Percentiles rank a stretch among this genome's conserved stretches.
Conservation (phyloP, 2,888 invertebrate species). For the Dermolepida albohirtum region DNA sequence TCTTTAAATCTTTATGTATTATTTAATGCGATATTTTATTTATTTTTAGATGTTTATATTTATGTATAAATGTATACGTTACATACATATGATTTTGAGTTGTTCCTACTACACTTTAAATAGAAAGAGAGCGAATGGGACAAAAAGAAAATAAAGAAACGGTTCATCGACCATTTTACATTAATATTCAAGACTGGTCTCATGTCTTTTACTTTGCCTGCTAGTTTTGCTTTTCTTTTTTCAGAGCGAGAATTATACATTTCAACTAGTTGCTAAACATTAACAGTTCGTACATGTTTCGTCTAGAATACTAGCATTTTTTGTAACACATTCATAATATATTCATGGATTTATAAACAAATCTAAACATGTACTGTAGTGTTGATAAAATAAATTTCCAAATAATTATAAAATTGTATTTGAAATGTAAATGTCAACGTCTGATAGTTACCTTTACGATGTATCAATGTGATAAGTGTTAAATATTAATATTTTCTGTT, state of each 20-base stretch:
- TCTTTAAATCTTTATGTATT: too few species aligned
- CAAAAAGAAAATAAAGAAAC: slow-evolving; percentile 39
- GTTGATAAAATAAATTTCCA: too few species aligned
- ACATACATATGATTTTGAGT: slow-evolving; percentile 14
- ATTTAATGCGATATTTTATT: too few species aligned
- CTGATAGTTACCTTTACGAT: too few species aligned
- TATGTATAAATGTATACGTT: slow-evolving; percentile 1
- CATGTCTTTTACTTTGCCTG: slow-evolving; percentile 43
- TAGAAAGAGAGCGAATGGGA: slow-evolving; percentile 17
- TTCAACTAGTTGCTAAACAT: slow-evolving; percentile 27
- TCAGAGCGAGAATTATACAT: slow-evolving; percentile 34
- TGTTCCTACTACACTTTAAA: slow-evolving; percentile 18
- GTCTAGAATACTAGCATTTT: not conserved
- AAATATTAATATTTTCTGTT: too few species aligned
- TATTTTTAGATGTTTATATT: slow-evolving; percentile 8
- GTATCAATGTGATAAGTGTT: too few species aligned
- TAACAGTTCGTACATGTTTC: not conserved
- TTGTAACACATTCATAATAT: not conserved
- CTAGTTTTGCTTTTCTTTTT: slow-evolving; percentile 39
- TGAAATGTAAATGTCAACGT: too few species aligned
- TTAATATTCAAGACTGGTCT: slow-evolving; percentile 44
- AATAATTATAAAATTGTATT: too few species aligned
- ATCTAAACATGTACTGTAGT: too few species aligned
- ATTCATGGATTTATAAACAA: not conserved
- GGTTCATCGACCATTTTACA: slow-evolving; percentile 44